Percentiles rank a stretch among this genome's conserved stretches.
Conservation (phyloP, 2,113 vertebrate genomes). For the Scolopax mira region DNA sequence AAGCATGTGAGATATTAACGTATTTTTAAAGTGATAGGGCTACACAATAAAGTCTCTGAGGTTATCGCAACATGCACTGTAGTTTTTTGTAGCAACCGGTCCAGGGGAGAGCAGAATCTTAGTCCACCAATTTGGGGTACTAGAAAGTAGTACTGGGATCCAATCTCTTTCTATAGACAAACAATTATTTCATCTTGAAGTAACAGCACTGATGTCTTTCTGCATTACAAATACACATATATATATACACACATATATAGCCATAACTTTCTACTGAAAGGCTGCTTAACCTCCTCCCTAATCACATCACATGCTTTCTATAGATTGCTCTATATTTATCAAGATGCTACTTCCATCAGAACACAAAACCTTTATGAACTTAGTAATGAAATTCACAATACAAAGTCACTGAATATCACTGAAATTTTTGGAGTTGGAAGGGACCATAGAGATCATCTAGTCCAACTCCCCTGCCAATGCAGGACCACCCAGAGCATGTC, state of each 20-base stretch:
- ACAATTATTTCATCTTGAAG: neutral
- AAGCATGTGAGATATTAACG: neutral
- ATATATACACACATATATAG: no score
- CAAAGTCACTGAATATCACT: no score
- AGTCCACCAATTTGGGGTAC: neutral
- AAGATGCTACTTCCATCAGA: neutral
- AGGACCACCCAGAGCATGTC: no score
- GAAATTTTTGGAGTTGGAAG: no score
- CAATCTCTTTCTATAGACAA: neutral
- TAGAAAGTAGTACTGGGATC: neutral
- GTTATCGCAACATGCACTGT: neutral
- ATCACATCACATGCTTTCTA: neutral
- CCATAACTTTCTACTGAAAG: neutral
- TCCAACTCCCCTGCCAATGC: no score
- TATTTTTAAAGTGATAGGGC: neutral
- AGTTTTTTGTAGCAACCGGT: neutral
- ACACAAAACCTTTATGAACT: neutral
- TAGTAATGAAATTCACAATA: neutral
- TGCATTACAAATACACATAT: neutral
- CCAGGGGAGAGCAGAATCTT: neutral
- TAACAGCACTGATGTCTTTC: neutral
- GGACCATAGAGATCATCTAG: no score
- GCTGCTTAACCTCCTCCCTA: neutral
- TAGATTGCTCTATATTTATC: neutral
- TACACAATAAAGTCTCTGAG: neutral